Evolutionary conservation across 2,888 invertebrate genomes (phyloP).

Genomic region (Trachelus stipa): DNA sequence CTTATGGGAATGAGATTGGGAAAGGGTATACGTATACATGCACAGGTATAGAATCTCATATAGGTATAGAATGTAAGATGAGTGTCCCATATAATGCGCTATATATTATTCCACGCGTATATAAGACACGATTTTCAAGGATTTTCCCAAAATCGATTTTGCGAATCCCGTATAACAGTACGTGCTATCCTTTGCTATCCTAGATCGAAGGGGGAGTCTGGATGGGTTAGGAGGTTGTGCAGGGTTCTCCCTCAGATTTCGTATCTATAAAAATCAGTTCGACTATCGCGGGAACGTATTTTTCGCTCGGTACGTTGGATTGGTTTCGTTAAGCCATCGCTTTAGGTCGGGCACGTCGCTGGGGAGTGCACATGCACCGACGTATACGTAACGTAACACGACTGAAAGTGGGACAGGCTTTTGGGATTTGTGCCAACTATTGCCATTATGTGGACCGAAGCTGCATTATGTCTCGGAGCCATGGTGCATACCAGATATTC

Average conservation of each 20-base stretch:
- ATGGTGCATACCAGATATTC: slow-evolving; percentile 46
- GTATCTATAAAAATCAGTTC: not conserved
- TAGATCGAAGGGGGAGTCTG: not conserved
- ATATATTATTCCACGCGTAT: not conserved
- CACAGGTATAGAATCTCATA: not conserved
- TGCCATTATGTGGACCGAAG: slow-evolving; percentile 46
- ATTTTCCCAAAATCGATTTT: not conserved
- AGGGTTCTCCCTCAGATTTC: not conserved
- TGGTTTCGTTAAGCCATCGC: not conserved
- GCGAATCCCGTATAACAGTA: not conserved
- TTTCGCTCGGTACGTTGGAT: not conserved
- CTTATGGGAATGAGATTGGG: too few species aligned
- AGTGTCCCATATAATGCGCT: not conserved
- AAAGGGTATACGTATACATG: too few species aligned
- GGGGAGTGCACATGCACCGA: slow-evolving; percentile 29
- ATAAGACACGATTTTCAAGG: not conserved
- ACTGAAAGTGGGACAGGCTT: slow-evolving; percentile 32
- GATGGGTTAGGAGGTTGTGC: not conserved
- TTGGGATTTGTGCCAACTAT: slow-evolving; percentile 53
- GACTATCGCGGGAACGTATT: not conserved
- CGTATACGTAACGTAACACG: not conserved
- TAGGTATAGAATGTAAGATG: not conserved
- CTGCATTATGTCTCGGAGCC: slow-evolving; percentile 45
- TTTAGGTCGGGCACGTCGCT: slow-evolving; percentile 28
- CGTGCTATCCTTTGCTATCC: not conserved